Evolutionary conservation across 23 tunicate genomes (phyloP), one percentile per base, ranked within the genome.

Genomic region (Phallusia fumigata): DNA sequence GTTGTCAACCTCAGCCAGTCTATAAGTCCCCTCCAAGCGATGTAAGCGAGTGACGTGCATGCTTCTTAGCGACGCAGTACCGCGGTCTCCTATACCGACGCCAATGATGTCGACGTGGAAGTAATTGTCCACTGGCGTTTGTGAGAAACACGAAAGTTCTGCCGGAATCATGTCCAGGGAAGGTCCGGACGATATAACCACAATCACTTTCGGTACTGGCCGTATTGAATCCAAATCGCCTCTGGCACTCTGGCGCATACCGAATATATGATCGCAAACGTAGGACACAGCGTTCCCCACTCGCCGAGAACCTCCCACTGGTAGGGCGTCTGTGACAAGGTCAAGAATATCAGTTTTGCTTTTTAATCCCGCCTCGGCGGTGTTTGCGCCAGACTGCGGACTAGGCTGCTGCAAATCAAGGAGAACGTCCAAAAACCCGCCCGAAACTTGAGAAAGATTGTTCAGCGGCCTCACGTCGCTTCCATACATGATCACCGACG

Each of bases 201-300:
- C 53, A 0, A 87, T 65, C 1, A 87, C 73, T 34, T 87, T 87
- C 32, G 91, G 91, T 0, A 65, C 82, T 0, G 64, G 30, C 78
- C 58, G 78, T 11, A 64, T 35, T 6, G 33, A 50, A 10, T 33
- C 78, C 34, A 24, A 30, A 12, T 28, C 33, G 19, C 49, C 30
- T 2, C 52, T 34, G 0, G 33, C 45, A 31, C 77, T 74, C 8
- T 36, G 10, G 30, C 65, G 36, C 91, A 87, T 76, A 2, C 36
- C n/a, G 47, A 87, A 82, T 30, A 87, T 81, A 22, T 87, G 30
- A 65, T 87, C 91, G 69, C 91, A 87, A 19, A 81, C 78, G 78
- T 76, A 81, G 0, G 80, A 53, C 1, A 87, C 26, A 13, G 91
- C 91, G 65, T 81, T 78, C 30, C 91, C 91, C 32, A 87, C 47